phyloP scores from a whole-genome alignment of 1,140 invertebrate genomes.

The Sarcophaga peregrina region DNA sequence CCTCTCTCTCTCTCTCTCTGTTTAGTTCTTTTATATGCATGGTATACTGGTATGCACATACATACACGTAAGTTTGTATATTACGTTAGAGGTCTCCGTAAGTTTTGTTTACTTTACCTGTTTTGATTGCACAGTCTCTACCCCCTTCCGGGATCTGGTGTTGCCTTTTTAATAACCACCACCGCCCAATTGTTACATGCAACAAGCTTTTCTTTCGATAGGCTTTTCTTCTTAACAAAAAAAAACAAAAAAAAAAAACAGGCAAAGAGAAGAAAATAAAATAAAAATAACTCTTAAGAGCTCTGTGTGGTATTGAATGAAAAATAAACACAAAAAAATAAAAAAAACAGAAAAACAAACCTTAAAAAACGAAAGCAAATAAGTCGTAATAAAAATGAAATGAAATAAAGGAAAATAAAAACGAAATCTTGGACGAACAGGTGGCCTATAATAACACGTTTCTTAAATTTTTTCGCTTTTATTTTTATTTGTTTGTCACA shows the following conservation, averaged over 20 bases:
- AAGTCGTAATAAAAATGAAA: too few species aligned
- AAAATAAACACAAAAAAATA: neutral
- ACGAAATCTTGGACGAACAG: neutral
- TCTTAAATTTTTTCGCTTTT: neutral
- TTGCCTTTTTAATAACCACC: constrained; percentile 5
- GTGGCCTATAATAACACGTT: constrained; percentile 12
- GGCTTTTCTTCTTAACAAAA: neutral
- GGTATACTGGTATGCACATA: too few species aligned
- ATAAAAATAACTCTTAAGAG: neutral
- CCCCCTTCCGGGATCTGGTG: neutral
- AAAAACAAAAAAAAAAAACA: too few species aligned
- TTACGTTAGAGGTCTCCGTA: too few species aligned
- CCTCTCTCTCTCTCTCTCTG: too few species aligned
- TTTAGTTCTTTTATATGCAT: too few species aligned
- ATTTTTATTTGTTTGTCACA: constrained; percentile 10
- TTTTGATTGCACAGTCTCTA: neutral
- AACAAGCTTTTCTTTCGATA: neutral
- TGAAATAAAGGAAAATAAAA: too few species aligned
- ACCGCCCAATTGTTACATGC: constrained; percentile 11
- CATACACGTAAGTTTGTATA: too few species aligned
- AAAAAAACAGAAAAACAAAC: too few species aligned
- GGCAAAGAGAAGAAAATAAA: too few species aligned
- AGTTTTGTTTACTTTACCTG: neutral
- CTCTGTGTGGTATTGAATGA: neutral
- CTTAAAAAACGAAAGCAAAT: neutral